A percentile compares a stretch with the other conserved stretches of the same genome.
Evolutionary conservation across 2,113 vertebrate species (phyloP).

Genomic region (Ictidomys tridecemlineatus): DNA sequence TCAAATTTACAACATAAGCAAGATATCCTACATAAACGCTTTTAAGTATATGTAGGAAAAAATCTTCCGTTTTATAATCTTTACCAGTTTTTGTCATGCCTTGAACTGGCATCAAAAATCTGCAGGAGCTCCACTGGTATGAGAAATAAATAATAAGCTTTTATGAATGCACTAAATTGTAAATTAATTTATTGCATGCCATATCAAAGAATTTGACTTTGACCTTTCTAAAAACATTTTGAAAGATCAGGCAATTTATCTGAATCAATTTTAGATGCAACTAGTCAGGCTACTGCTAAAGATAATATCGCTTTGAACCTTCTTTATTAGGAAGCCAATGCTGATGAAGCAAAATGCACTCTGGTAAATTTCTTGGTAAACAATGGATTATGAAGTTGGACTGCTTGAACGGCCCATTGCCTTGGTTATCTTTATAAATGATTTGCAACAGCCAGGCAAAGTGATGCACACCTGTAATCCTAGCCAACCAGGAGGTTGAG

Average conservation of each 20-base stretch:
- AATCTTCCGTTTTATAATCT: not conserved
- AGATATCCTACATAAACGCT: not conserved
- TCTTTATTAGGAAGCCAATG: not conserved
- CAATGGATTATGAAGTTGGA: rapidly evolving
- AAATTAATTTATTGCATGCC: conserved; percentile 59
- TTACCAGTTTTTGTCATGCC: not conserved
- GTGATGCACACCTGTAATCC: not conserved
- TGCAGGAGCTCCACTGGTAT: rapidly evolving
- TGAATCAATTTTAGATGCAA: conserved; percentile 51
- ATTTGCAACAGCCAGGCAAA: not conserved
- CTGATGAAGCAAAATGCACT: not conserved
- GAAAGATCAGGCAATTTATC: conserved; percentile 46
- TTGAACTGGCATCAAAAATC: not conserved
- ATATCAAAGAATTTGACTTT: conserved; percentile 50
- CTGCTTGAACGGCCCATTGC: not conserved
- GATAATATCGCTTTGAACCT: not conserved
- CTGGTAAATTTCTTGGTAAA: not conserved
- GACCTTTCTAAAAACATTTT: conserved; percentile 33
- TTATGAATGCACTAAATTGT: not conserved
- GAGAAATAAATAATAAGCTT: not conserved
- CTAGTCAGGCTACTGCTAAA: not conserved
- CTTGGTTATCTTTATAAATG: not conserved
- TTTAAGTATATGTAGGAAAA: not conserved
- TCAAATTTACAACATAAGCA: not conserved
- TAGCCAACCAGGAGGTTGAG: not conserved